Percentiles rank a stretch among this genome's conserved stretches.
Conservation (phyloP, 2,888 invertebrate species). For the Rotaria sp. region DNA sequence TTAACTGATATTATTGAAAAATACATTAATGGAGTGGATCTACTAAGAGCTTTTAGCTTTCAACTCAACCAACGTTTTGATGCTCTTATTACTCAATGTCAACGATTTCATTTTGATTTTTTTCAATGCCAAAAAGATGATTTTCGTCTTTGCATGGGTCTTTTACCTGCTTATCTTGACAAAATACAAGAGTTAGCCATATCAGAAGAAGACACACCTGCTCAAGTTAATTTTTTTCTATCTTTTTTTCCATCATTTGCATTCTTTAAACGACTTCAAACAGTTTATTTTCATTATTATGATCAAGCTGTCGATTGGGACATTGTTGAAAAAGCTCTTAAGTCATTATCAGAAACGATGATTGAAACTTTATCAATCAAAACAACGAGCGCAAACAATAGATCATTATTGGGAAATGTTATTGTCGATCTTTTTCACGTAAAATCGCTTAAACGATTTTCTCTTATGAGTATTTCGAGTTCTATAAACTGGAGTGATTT, state of each 20-base stretch:
- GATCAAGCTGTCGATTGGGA: too few relatives aligned
- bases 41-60: background rate
- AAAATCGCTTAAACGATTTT: background rate
- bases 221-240: background rate
- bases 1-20: background rate
- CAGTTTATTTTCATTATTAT: background rate
- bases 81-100: background rate
- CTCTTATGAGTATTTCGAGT: too few relatives aligned
- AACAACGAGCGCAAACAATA: background rate
- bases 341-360: background rate
- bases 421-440: background rate
- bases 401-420: background rate
- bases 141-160: background rate
- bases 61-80: background rate
- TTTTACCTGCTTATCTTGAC: background rate
- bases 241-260: background rate
- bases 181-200: background rate
- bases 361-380: background rate
- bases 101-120: background rate
- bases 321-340: background rate
- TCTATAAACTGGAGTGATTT: too few relatives aligned
- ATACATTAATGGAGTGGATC: background rate
- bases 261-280: background rate
- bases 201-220: background rate
- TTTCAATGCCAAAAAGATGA: background rate